Evolutionary conservation across 2,113 vertebrate species (phyloP), one percentile per base, ranked within the genome.

Genomic region (Myotis yumanensis): DNA sequence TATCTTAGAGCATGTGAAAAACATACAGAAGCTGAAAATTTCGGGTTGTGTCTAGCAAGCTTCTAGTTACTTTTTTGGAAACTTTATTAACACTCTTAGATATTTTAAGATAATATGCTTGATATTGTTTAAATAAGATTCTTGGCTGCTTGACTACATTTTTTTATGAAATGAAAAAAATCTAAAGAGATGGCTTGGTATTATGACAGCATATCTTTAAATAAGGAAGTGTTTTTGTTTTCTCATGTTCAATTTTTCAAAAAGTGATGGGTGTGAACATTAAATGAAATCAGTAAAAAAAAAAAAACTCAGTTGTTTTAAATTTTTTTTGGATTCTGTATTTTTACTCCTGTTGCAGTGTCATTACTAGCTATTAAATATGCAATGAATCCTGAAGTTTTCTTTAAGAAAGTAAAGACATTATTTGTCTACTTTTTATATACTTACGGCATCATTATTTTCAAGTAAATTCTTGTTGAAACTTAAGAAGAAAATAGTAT

Each of bases 181-280:
- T 4, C 8, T 84, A 48, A 88, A 89, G 2, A 79, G 9, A 84
- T 20, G 4, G 40, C 11, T 89, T 93, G 89, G 51, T 9, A 2
- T 96, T 94, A 51, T 68, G 10, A 91, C 37, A 81, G 35, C 30
- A 4, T 72, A 48, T 79, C 35, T 90, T 93, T 96, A 83, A 96
- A 91, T 69, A 94, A 91, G 69, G 25, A 95, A 91, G 9, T 94
- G 4, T 64, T 97, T 96, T 93, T 86, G 32, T 68, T 88, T 77
- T 66, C 40, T 86, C 32, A 73, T 43, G 7, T 51, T 81, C 86
- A 59, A 71, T 3, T 52, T 86, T 94, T 85, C 62, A 93, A 79
- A 93, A 86, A 77, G 40, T 80, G 4, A 51, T 48, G 10, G 43
- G 43, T 87, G 23, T 69, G 5, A 8, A 37, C 32, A 51, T 87